A percentile compares a stretch with the other conserved stretches of the same genome.
Evolutionary conservation across 2,113 vertebrate genomes (phyloP).

Genomic region (Pollachius pollachius): DNA sequence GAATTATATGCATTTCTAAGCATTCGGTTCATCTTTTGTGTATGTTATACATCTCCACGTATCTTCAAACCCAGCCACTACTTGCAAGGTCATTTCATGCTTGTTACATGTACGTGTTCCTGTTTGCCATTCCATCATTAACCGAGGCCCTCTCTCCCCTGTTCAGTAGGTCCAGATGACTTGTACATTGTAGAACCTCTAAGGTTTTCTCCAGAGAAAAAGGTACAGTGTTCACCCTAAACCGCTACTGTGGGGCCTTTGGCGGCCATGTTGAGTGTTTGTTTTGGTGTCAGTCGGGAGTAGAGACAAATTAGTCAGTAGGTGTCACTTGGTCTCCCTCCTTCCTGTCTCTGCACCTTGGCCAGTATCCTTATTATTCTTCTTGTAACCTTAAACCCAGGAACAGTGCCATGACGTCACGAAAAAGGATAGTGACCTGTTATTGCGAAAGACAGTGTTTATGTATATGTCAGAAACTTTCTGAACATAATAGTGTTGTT

Average conservation of each 20-base stretch:
- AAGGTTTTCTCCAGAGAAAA: conserved; percentile 98
- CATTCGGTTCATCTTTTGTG: too few species aligned
- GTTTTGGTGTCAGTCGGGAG: conserved; percentile 36
- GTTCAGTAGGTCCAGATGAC: conserved; percentile 90
- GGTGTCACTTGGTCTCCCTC: neutral
- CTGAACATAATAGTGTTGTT: neutral
- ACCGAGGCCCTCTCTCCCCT: conserved; percentile 73
- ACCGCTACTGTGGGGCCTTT: conserved; percentile 52
- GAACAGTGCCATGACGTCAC: too few species aligned
- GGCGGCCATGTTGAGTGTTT: conserved; percentile 31
- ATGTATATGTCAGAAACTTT: neutral
- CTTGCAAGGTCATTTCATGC: conserved; percentile 72
- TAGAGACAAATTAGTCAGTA: conserved; percentile 13
- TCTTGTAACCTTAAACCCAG: too few species aligned
- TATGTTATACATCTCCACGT: too few species aligned
- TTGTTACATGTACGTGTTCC: conserved; percentile 67
- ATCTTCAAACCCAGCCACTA: conserved; percentile 38
- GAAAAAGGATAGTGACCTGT: too few species aligned
- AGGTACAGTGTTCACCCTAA: conserved; percentile 79
- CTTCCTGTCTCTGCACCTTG: too few species aligned
- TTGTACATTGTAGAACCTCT: conserved; percentile 98
- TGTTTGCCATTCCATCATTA: conserved; percentile 71
- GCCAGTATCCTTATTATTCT: too few species aligned
- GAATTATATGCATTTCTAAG: too few species aligned
- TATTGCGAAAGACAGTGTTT: neutral